Evolutionary conservation across 2,888 invertebrate species (phyloP), one percentile per base, ranked within the genome.

Genomic region (Orthosia cruda): DNA sequence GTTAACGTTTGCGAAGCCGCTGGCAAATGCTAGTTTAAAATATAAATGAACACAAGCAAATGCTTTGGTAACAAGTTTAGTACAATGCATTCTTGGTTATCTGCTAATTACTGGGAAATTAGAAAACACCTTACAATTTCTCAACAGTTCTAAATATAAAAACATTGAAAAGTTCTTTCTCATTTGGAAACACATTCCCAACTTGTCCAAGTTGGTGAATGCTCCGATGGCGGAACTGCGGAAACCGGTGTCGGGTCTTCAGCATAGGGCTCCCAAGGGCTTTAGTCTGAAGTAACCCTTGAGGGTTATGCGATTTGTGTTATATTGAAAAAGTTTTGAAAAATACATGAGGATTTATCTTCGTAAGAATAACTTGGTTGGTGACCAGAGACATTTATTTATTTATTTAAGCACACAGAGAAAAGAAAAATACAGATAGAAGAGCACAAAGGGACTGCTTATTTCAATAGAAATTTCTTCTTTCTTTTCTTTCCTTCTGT

Each of bases 271-370:
- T 58, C 58, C 32, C 58, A 40, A 58, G n/a, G 59, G 59, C 32
- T 59, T 59, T n/a, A 59, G 5, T 59, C 40, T n/a, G 40, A n/a
- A 59, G 40, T 40, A 59, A 59, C n/a, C 40, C 40, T n/a, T n/a
- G 59, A 40, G 40, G 7, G n/a, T 5, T 18, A 40, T 59, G n/a
- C 18, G 13, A 59, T 40, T 59, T n/a, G n/a, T n/a, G 13, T 3
- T 1, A 15, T 1, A 59, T n/a, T 59, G 13, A n/a, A 40, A n/a
- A n/a, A 40, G 13, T 54, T 59, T 4, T 2, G 13, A 54, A 15
- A 40, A 59, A 59, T 18, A 59, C 7, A 13, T 59, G 20, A 20
- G 5, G 54, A 13, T 54, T 54, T 1, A 54, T 20, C 4, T 20
- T 4, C 20, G n/a, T 40, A 7, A 59, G 7, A 12, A 40, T n/a